Evolutionary conservation across 2,888 invertebrate species (phyloP).

Genomic region (Eupelmus urozonus): DNA sequence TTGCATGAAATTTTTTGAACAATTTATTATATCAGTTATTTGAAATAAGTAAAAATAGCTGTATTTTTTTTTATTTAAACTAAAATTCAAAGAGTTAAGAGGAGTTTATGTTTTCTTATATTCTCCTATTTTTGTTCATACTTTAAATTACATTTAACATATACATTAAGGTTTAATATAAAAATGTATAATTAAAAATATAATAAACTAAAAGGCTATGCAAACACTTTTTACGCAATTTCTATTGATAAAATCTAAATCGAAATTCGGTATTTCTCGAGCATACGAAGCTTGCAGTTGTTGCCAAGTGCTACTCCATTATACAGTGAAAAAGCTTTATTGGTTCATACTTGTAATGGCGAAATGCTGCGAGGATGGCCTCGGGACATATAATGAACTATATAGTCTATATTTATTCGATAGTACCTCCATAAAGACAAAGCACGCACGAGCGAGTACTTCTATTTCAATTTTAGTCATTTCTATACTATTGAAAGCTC

Average conservation of each 20-base stretch:
- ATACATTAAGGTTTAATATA: too few relatives aligned
- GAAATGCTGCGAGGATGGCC: slow-evolving; percentile 6
- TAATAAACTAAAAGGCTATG: neutral
- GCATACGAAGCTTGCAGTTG: neutral
- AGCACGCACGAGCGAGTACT: too few relatives aligned
- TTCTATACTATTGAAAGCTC: too few relatives aligned
- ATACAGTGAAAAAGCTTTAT: slow-evolving; percentile 10
- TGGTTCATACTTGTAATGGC: slow-evolving; percentile 20
- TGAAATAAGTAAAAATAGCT: too few relatives aligned
- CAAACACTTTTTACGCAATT: neutral
- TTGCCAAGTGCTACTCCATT: slow-evolving; percentile 13
- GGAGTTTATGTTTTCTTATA: too few relatives aligned
- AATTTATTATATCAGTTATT: too few relatives aligned
- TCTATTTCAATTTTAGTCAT: too few relatives aligned
- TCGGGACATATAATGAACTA: slow-evolving; percentile 5
- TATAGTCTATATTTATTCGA: slow-evolving; percentile 3
- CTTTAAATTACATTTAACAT: too few relatives aligned
- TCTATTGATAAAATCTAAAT: neutral
- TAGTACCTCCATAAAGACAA: neutral
- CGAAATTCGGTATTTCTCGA: neutral
- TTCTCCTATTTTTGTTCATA: too few relatives aligned
- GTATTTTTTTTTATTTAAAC: too few relatives aligned
- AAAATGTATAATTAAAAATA: neutral
- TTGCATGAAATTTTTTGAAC: too few relatives aligned
- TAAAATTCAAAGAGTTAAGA: too few relatives aligned